phyloP scores from a whole-genome alignment of 1,140 invertebrate species.

The Periplaneta americana region DNA sequence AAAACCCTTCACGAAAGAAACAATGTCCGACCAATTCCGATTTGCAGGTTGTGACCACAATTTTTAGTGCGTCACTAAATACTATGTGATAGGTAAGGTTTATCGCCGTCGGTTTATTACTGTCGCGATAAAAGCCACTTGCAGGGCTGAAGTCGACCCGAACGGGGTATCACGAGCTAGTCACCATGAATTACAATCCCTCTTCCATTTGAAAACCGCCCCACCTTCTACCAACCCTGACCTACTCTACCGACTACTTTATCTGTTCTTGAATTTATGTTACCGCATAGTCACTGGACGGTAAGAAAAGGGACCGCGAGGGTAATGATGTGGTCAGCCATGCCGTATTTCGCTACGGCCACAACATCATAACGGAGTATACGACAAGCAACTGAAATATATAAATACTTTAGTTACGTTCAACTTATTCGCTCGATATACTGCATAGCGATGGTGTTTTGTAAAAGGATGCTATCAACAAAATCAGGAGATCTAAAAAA shows the following conservation, averaged over 20 bases:
- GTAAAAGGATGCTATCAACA: too few relatives aligned
- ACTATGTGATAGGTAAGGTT: neutral
- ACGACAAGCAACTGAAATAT: too few relatives aligned
- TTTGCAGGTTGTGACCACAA: neutral
- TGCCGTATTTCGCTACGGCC: too few relatives aligned
- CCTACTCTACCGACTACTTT: neutral
- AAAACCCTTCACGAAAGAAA: too few relatives aligned
- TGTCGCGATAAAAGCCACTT: neutral
- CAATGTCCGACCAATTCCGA: too few relatives aligned
- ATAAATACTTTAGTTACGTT: too few relatives aligned
- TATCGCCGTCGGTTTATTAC: neutral
- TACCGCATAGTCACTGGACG: neutral
- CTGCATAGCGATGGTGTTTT: too few relatives aligned
- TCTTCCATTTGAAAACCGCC: neutral
- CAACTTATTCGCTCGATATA: too few relatives aligned
- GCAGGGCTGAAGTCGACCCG: neutral
- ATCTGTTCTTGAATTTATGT: neutral
- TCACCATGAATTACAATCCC: neutral
- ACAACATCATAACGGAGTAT: too few relatives aligned
- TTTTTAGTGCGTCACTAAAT: neutral
- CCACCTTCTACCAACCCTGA: neutral
- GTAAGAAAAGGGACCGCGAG: neutral
- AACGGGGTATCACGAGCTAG: neutral
- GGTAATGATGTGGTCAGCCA: too few relatives aligned
- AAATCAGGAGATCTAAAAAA: too few relatives aligned